phyloP scores from a whole-genome alignment of 2,113 vertebrate genomes.

The Paradoxurus hermaphroditus region DNA sequence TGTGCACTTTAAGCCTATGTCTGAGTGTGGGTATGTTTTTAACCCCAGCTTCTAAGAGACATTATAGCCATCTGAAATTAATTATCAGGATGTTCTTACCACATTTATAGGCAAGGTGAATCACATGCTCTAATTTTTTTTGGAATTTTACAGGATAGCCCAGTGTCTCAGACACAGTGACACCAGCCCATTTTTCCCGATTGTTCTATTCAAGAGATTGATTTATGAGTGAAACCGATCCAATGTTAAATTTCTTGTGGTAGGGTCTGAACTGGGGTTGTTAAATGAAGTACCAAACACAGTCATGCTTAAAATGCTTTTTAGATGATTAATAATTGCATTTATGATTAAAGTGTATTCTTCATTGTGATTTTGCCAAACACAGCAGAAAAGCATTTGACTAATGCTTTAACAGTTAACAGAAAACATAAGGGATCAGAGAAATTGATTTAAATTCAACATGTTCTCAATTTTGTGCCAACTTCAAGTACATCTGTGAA shows the following conservation, averaged over 20 bases:
- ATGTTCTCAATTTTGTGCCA: constrained; percentile 65
- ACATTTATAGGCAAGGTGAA: neutral
- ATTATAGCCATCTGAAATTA: neutral
- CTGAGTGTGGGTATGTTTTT: neutral
- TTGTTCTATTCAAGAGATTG: neutral
- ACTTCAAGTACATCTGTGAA: constrained; percentile 54
- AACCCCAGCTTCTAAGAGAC: neutral
- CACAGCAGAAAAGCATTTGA: constrained; percentile 50
- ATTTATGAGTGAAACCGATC: neutral
- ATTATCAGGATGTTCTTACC: neutral
- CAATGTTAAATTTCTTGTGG: neutral
- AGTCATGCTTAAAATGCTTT: neutral
- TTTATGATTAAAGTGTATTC: constrained; percentile 34
- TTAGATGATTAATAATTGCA: constrained; percentile 13
- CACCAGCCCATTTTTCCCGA: neutral
- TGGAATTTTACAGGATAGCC: neutral
- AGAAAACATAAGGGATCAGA: constrained; percentile 65
- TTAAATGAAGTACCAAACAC: neutral
- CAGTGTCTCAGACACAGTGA: neutral
- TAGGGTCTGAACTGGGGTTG: neutral
- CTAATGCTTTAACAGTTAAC: constrained; percentile 46
- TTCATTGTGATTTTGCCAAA: constrained; percentile 64
- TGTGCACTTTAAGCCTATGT: neutral
- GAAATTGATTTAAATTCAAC: constrained; percentile 61
- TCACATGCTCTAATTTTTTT: neutral